Base-by-base conservation (phyloP, 1,140 invertebrate genomes). In the Drosophila pseudoananassae region DNA sequence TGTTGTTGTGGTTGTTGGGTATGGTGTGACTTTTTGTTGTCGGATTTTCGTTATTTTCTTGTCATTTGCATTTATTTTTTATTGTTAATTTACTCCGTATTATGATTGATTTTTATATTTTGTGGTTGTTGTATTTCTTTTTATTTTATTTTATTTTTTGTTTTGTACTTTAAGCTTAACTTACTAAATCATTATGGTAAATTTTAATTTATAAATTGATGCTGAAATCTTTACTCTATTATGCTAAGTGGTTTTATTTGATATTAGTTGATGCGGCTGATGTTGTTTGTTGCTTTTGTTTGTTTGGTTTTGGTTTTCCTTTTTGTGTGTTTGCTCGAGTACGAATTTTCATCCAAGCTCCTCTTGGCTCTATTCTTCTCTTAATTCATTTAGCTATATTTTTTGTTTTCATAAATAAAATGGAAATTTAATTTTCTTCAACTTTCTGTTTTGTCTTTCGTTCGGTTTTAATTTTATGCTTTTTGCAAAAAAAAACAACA, bases 151-250 rank as follows among this genome's bases (percentile, higher is more conserved):
- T 27, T 27, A 6, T 6, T 64, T 57, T 40, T 57, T 66, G 31
- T 78, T 89, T 90, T 85, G 78, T 89, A 89, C 80, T 90, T 89
- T 85, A 87, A 63, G 47, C 57, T 85, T 87, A 87, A 87, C 57
- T 85, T 90, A 81, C 80, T 89, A 84, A 52, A 89, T 88, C 84
- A 83, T 89, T 80, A 81, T 85, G 72, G 63, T 69, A 69, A 71
- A 80, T 80, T 65, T 79, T 71, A 56, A 66, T 76, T 88, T 82
- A 83, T 80, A 52, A 72, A 65, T 85, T 71, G 63, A 78, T 73
- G 38, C 54, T 66, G 75, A 75, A 74, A 54, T 54, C 27, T 40
- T 40, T 72, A 72, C 60, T 54, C 53, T 65, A 60, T 69, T 82
- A 75, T 50, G 74, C 79, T 78, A 78, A 83, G 55, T 55, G 50